Percentiles rank a stretch among this genome's conserved stretches.
These are phyloP conservation scores for Xanthorhoe designata DNA, from an alignment of 2,888 invertebrate species.

Conservation along the genomic window DNA sequence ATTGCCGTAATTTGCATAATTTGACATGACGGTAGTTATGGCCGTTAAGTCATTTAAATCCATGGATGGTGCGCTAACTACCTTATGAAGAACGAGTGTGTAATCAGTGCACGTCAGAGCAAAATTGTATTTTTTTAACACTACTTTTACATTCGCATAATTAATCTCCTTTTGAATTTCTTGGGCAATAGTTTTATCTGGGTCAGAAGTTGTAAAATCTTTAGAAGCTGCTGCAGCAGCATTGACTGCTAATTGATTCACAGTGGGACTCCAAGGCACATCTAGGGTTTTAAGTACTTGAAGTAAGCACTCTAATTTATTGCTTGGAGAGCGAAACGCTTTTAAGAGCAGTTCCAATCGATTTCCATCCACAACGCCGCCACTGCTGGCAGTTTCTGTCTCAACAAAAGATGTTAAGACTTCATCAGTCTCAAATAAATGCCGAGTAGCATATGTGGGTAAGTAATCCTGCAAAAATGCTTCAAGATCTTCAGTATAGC, in stretches of 20 bases:
- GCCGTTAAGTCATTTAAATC: conserved; percentile 71
- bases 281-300: conserved; percentile 76
- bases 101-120: conserved; percentile 73
- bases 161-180: conserved; percentile 77
- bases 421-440: conserved; percentile 76
- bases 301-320: conserved; percentile 72
- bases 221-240: conserved; percentile 66
- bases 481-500: conserved; percentile 79
- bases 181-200: conserved; percentile 65
- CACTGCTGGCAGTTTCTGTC: conserved; percentile 73
- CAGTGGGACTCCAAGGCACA: conserved; percentile 73
- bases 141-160: conserved; percentile 76
- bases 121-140: conserved; percentile 79
- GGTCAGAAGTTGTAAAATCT: conserved; percentile 72
- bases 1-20: conserved; percentile 65
- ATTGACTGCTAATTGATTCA: conserved; percentile 65
- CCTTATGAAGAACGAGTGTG: conserved; percentile 70
- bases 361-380: conserved; percentile 71
- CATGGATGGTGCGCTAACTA: conserved; percentile 61
- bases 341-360: conserved; percentile 71
- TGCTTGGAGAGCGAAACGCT: conserved; percentile 67
- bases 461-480: conserved; percentile 73
- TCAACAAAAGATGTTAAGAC: conserved; percentile 73
- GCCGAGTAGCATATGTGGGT: conserved; percentile 69
- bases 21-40: conserved; percentile 65